Evolutionary conservation across 2,888 invertebrate genomes (phyloP).

Genomic region (Himalopsyche anomala): DNA sequence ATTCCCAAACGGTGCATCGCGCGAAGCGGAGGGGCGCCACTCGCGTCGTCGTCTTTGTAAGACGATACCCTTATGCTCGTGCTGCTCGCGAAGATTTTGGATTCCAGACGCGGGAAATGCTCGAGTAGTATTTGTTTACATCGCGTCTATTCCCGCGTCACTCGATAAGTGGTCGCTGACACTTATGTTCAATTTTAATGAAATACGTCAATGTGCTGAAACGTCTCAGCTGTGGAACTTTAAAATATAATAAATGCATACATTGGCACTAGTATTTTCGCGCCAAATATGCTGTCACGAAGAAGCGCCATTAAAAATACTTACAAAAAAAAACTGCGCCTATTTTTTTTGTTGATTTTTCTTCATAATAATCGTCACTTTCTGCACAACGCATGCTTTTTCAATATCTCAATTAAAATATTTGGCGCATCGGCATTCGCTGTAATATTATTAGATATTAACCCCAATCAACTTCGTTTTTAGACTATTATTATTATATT

Average conservation of each 20-base stretch:
- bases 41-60: constrained; percentile 26
- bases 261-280: too few species aligned
- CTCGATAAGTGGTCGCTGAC: constrained; percentile 26
- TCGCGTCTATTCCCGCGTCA: neutral
- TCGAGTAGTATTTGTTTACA: neutral
- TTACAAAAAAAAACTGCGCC: too few species aligned
- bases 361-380: too few species aligned
- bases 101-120: neutral
- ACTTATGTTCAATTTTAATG: neutral
- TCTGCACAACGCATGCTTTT: too few species aligned
- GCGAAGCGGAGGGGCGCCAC: neutral
- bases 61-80: neutral
- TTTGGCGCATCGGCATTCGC: too few species aligned
- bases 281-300: too few species aligned
- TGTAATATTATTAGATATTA: too few species aligned
- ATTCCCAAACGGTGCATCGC: constrained; percentile 24
- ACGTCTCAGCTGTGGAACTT: neutral
- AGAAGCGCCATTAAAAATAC: too few species aligned
- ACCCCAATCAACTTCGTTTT: too few species aligned
- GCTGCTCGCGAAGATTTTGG: neutral
- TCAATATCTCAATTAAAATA: too few species aligned
- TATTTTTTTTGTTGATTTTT: too few species aligned
- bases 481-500: too few species aligned
- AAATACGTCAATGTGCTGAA: neutral
- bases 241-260: neutral